Conservation (phyloP, 2,797 vertebrate genomes). For the Psittacula derbiana region DNA sequence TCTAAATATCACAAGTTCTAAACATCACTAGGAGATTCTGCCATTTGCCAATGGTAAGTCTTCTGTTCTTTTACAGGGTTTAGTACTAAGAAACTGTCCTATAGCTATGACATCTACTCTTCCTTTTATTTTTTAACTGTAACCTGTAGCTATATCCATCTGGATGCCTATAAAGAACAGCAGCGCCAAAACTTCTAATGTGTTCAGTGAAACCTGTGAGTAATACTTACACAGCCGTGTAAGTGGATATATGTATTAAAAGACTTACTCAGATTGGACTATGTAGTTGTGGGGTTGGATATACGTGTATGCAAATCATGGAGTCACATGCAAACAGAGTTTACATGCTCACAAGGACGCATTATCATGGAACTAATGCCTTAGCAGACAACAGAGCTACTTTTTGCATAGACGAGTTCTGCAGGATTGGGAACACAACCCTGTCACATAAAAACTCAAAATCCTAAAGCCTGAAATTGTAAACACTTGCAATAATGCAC, state of each 20-base stretch:
- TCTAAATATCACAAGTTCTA: constrained; percentile 4
- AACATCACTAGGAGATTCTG: background rate
- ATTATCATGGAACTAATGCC: background rate
- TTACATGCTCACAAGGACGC: background rate
- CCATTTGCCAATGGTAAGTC: background rate
- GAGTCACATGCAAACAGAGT: background rate
- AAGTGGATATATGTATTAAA: background rate
- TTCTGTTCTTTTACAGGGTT: background rate
- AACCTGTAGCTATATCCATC: background rate
- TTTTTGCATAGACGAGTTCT: background rate
- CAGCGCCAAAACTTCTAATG: fast-evolving
- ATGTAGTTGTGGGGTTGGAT: background rate
- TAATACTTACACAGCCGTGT: background rate
- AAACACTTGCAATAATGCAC: background rate
- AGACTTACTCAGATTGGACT: background rate
- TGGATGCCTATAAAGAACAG: background rate
- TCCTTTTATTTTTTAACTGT: background rate
- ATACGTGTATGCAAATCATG: background rate
- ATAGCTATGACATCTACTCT: background rate
- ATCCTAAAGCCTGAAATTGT: background rate
- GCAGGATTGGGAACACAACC: background rate
- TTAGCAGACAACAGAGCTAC: background rate
- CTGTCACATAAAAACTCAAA: background rate
- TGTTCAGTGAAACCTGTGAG: background rate
- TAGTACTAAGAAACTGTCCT: background rate